These are phyloP conservation scores for Remorina albescens DNA, from an alignment of 2,797 vertebrate genomes.

Conservation along the genomic window DNA sequence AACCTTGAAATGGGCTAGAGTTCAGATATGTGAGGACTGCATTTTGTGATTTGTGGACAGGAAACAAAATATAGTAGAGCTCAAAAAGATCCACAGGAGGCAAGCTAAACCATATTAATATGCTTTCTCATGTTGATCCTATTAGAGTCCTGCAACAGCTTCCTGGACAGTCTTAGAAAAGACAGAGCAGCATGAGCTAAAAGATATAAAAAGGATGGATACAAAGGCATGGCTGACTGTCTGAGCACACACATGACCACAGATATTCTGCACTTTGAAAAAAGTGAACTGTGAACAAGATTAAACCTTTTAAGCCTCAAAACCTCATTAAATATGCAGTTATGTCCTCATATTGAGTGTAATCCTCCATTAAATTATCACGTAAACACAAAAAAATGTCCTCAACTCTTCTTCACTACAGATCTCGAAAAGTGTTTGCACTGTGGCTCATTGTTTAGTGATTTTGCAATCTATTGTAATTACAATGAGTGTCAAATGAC, in stretches of 20 bases:
- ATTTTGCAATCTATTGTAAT: conserved; percentile 44
- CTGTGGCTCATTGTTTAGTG: conserved; percentile 25
- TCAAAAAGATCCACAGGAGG: not conserved
- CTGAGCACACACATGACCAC: not conserved
- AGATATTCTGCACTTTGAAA: conserved; percentile 1
- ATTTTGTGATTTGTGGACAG: not conserved
- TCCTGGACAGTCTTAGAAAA: not conserved
- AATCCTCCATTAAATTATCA: conserved; percentile 28
- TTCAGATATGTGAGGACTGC: not conserved
- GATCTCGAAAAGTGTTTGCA: conserved; percentile 30
- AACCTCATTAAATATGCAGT: conserved; percentile 12
- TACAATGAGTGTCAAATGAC: conserved; percentile 39
- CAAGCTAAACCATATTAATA: not conserved
- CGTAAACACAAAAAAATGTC: conserved; percentile 7
- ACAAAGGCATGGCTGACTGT: not conserved
- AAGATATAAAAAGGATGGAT: not conserved
- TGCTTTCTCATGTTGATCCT: conserved; percentile 4
- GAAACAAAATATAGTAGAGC: not conserved
- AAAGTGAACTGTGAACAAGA: conserved; percentile 8
- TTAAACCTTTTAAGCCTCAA: not conserved
- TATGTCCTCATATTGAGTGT: conserved; percentile 9
- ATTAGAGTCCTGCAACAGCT: not conserved
- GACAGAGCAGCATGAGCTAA: not conserved
- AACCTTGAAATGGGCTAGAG: not conserved
- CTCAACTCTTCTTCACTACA: conserved; percentile 6